Percentiles rank a stretch among this genome's conserved stretches.
phyloP scores from a whole-genome alignment of 2,888 invertebrate genomes.

The Pycnomerus fuliginosus region DNA sequence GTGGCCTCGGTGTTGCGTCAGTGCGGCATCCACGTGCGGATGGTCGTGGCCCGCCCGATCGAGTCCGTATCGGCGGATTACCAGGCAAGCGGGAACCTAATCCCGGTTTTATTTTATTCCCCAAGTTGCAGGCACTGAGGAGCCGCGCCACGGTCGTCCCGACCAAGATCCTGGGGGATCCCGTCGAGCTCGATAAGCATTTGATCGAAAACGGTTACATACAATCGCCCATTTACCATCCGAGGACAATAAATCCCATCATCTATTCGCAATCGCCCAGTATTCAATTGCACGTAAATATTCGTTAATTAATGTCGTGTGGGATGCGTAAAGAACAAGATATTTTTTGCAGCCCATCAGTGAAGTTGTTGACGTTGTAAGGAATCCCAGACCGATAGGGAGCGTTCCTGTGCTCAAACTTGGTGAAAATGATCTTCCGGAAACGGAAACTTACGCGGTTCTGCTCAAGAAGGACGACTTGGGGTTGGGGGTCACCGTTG shows the following conservation, averaged over 20 bases:
- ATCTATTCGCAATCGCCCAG: conserved; percentile 49
- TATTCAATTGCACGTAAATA: conserved; percentile 56
- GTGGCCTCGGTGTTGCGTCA: conserved; percentile 87
- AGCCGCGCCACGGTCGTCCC: conserved; percentile 83
- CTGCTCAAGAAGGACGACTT: conserved; percentile 89
- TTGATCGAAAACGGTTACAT: conserved; percentile 65
- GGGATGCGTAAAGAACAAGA: not conserved
- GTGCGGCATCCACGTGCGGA: conserved; percentile 82
- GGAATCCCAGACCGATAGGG: conserved; percentile 58
- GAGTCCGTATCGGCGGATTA: conserved; percentile 65
- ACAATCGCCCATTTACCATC: conserved; percentile 52
- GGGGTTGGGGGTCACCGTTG: conserved; percentile 92
- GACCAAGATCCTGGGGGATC: conserved; percentile 78
- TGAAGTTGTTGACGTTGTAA: conserved; percentile 67
- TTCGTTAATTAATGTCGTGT: not conserved
- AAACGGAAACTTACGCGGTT: conserved; percentile 88
- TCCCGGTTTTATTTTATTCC: no score
- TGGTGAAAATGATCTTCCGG: conserved; percentile 70
- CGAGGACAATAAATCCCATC: conserved; percentile 47
- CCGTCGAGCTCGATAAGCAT: conserved; percentile 76
- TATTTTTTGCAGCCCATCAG: conserved; percentile 57
- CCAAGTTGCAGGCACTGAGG: conserved; percentile 63
- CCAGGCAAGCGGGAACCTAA: conserved; percentile 55
- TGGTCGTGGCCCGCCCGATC: conserved; percentile 84
- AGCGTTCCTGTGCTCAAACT: conserved; percentile 51